Evolutionary conservation across 2,113 vertebrate genomes (phyloP), one percentile per base, ranked within the genome.

Genomic region (Sinocyclocheilus maitianheensis): DNA sequence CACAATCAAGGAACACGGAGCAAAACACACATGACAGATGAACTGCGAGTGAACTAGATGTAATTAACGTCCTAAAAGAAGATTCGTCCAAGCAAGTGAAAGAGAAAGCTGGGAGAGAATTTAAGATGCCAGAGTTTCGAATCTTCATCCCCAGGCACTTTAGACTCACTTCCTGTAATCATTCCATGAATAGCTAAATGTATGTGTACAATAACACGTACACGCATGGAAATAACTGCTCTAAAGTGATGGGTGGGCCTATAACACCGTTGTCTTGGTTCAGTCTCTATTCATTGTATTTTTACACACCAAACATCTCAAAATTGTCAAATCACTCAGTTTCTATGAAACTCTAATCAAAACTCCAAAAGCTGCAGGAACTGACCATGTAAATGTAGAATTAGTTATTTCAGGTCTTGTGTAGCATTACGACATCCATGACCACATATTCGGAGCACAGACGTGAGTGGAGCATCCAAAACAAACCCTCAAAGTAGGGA

Each of bases 1-100:
- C 58, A 55, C 48, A 87, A 69, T 75, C 83, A 18, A 86, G 81
- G 75, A 84, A 75, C 71, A 75, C 75, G 24, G 65, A 30, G 76
- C 43, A 86, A 81, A 51, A 69, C 46, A 58, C 43, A 7, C 18
- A 65, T 12, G 22, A 83, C 18, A 20, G 67, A 55, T 81, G 60
- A 86, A 84, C 88, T 82, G 22, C 37, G 20, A 20, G 16, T 86
- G 84, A 63, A 75, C 81, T 58, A 51, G n/a, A n/a, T 3, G 20
- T 51, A 13, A 48, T 40, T 83, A 51, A 75, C 26, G 16, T 24
- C 26, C 12, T 26, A 69, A 46, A 76, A 77, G 55, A 60, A 53
- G 75, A 53, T 46, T 55, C 46, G 22, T 60, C 37, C 22, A 83
- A 34, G 24, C 3, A 20, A 51, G 51, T 60, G 74, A 55, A 63